Percentiles rank a stretch among this genome's conserved stretches.
These are phyloP conservation scores for Pogonophryne albipinna DNA, from an alignment of 2,797 vertebrate species.

Conservation along the genomic window DNA sequence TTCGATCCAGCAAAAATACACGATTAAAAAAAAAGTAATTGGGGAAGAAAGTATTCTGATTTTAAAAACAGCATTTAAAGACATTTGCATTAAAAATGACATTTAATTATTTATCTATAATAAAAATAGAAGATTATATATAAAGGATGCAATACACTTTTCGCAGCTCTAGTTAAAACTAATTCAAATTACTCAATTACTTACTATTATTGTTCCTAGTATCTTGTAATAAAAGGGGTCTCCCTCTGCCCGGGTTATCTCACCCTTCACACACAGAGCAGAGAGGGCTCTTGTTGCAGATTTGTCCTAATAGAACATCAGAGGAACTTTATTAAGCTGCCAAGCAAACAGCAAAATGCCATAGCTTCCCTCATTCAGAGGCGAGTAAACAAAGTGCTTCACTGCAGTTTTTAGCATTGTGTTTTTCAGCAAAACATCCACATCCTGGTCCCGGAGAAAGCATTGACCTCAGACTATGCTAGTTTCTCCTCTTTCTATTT, in stretches of 20 bases:
- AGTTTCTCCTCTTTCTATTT: constrained; percentile 10
- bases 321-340: constrained; percentile 65
- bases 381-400: constrained; percentile 43
- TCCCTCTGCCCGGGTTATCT: constrained; percentile 14
- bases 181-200: neutral
- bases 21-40: no score
- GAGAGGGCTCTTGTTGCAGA: constrained; percentile 48
- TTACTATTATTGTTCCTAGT: neutral
- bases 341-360: constrained; percentile 63
- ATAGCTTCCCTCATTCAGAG: constrained; percentile 41
- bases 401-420: constrained; percentile 30
- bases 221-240: constrained; percentile 6
- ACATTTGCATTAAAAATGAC: no score
- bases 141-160: no score
- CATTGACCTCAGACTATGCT: constrained; percentile 17
- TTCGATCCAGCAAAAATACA: no score
- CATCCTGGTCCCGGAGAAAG: constrained; percentile 24
- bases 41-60: no score
- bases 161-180: no score
- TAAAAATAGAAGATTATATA: no score
- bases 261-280: constrained; percentile 20
- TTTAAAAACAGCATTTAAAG: no score
- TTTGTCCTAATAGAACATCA: constrained; percentile 60
- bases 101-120: no score
- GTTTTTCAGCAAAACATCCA: constrained; percentile 43